Evolutionary conservation across 2,113 vertebrate species (phyloP).

Genomic region (Centrocercus urophasianus): DNA sequence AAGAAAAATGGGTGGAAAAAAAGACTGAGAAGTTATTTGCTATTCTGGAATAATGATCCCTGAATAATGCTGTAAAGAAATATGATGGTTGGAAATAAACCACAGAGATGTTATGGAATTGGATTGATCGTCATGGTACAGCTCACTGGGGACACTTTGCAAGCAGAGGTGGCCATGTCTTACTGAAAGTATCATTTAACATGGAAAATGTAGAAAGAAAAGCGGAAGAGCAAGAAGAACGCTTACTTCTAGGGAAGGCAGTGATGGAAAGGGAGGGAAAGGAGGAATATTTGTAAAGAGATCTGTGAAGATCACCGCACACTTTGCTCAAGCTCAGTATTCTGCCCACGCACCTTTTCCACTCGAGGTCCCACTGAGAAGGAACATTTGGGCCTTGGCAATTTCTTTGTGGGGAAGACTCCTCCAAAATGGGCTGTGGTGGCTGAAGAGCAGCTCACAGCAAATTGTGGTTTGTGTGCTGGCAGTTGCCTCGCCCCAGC

Average conservation of each 20-base stretch:
- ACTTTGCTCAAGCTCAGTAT: not conserved
- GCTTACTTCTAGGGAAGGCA: not conserved
- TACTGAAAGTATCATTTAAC: not conserved
- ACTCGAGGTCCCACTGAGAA: not conserved
- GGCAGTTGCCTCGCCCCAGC: not conserved
- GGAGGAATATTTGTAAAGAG: not conserved
- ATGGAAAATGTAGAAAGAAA: not conserved
- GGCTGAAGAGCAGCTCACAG: fast-evolving
- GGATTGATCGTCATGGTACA: not conserved
- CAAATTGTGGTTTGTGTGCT: not conserved
- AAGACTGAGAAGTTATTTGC: not conserved
- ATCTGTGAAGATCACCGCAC: not conserved
- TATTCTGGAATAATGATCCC: not conserved
- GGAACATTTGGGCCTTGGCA: not conserved
- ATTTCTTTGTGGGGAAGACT: not conserved
- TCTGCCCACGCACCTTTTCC: fast-evolving
- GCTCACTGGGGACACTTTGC: not conserved
- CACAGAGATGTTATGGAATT: not conserved
- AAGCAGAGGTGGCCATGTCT: not conserved
- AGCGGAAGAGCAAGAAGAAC: not conserved
- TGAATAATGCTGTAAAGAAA: not conserved
- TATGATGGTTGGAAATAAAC: not conserved
- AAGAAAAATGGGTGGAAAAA: not conserved
- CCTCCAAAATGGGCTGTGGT: not conserved
- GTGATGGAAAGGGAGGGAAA: not conserved